Conservation (phyloP, 2,888 invertebrate species). For the Hirtodrosophila trivittata region DNA sequence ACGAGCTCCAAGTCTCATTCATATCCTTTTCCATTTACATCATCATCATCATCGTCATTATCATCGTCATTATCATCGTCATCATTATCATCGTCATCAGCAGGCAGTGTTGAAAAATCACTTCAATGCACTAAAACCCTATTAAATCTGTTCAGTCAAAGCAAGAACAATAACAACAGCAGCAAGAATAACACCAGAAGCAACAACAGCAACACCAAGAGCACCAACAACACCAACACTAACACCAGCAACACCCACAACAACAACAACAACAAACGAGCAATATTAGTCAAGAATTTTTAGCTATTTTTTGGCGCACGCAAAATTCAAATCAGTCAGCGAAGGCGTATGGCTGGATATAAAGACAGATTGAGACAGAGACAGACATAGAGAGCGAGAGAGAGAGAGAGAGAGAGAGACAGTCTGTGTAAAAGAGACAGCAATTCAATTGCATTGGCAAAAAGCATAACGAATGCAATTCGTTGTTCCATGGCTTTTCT, state of each 20-base stretch:
- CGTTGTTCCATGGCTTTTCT: conserved; percentile 51
- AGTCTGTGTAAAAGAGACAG: conserved; percentile 1
- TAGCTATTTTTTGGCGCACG: conserved; percentile 57
- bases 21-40: conserved; percentile 22
- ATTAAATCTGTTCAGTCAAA: conserved; percentile 65
- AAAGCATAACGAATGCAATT: conserved; percentile 68
- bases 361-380: neutral
- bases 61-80: neutral
- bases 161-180: conserved; percentile 38
- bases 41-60: conserved; percentile 13
- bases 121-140: conserved; percentile 70
- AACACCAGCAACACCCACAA: too few species aligned
- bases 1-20: conserved; percentile 14
- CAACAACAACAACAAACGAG: conserved; percentile 34
- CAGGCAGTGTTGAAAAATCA: conserved; percentile 60
- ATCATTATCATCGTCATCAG: conserved; percentile 6
- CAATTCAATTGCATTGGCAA: conserved; percentile 23
- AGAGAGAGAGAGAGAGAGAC: neutral
- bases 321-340: conserved; percentile 68
- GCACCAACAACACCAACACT: too few species aligned
- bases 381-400: neutral
- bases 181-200: conserved; percentile 17
- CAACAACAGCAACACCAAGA: conserved; percentile 18
- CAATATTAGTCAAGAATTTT: conserved; percentile 72
- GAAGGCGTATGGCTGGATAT: conserved; percentile 13